Evolutionary conservation across 2,113 vertebrate genomes (phyloP), one percentile per base, ranked within the genome.

Genomic region (Noctilio leporinus): DNA sequence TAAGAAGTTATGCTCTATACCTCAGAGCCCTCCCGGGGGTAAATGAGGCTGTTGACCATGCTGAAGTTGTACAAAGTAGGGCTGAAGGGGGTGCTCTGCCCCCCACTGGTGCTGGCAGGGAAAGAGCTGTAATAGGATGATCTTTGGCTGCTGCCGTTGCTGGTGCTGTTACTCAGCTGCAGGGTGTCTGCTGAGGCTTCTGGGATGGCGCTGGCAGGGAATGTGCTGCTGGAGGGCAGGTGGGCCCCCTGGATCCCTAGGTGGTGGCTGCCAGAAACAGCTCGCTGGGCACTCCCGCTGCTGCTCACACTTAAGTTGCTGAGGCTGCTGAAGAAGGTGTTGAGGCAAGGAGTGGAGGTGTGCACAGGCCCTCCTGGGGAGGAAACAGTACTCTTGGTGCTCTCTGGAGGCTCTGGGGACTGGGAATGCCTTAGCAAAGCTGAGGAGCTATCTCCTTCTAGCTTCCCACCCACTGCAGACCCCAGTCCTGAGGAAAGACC

Each of bases 41-140:
- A 99, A 91, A 99, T 99, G 91, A 99, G 97, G 98, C 99, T 99
- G 98, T 99, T 99, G 81, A 99, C 99, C 2, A 99, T 99, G 98
- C 99, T 99, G 97, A 98, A 99, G 98, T 99, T 99, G 97, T 99
- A 99, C 97, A 99, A 99, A 67, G 99, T 98, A 47, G 98, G 97
- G 98, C 99, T 99, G 96, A 99, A 99, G 96, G 99, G 99, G 97
- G 99, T 98, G 85, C 98, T 98, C 94, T 99, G 99, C 83, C 98
- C 98, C 19, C 98, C 98, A 73, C 99, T 99, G 91, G 98, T 97
- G 96, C 98, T 92, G 65, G 87, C 49, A 9, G 99, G 98, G 94
- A 99, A 99, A 38, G 99, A 98, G 98, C 98, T 99, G 97, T 99
- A 99, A 95, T 99, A 99, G 67, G 99, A 1, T 90, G 97, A 12